Percentiles rank a stretch among this genome's conserved stretches.
Conservation (phyloP, 1,140 invertebrate genomes). For the Oscheius sp. region DNA sequence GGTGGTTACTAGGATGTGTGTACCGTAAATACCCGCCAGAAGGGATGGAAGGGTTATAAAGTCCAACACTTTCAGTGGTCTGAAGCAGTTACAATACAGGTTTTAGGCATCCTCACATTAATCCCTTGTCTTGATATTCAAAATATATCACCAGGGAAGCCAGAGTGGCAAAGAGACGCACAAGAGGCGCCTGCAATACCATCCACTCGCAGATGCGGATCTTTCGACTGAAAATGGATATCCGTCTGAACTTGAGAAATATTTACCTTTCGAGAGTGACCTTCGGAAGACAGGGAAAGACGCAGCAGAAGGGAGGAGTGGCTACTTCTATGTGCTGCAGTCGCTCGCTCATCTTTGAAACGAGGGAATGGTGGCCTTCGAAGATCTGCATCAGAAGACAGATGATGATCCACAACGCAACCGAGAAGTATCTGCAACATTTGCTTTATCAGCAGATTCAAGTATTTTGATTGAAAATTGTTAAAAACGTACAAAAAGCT, state of each 20-base stretch:
- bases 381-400: constrained; percentile 55
- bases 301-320: constrained; percentile 55
- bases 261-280: constrained; percentile 48
- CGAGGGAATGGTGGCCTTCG: constrained; percentile 45
- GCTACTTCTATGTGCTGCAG: constrained; percentile 41
- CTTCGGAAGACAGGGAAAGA: constrained; percentile 56
- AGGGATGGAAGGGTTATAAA: constrained; percentile 55
- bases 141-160: constrained; percentile 53
- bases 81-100: constrained; percentile 25
- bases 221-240: constrained; percentile 37
- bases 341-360: constrained; percentile 49
- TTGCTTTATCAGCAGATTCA: neutral
- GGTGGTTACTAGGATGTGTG: constrained; percentile 56
- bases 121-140: constrained; percentile 48
- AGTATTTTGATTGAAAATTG: neutral
- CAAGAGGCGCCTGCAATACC: constrained; percentile 51
- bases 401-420: constrained; percentile 54
- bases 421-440: constrained; percentile 43
- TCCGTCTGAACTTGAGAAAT: neutral
- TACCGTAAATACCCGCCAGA: constrained; percentile 54
- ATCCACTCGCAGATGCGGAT: constrained; percentile 53
- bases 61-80: constrained; percentile 50
- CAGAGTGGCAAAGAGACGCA: constrained; percentile 50
- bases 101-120: neutral
- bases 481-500: constrained; percentile 47